Evolutionary conservation across 2,888 invertebrate species (phyloP), one percentile per base, ranked within the genome.

Genomic region (Chymomyza caudatula): DNA sequence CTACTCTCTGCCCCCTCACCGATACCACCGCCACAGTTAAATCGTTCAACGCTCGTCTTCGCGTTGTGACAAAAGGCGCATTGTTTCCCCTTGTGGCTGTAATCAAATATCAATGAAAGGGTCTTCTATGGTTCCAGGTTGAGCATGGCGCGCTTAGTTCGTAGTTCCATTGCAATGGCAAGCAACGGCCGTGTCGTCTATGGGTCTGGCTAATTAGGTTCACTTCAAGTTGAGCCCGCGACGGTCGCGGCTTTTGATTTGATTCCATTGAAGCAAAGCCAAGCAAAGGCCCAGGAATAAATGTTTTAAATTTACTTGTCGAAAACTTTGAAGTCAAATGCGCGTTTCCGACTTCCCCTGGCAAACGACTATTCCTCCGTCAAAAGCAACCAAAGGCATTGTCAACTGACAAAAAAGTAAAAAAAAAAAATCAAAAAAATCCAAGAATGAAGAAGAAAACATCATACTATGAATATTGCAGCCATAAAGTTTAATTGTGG

Each of bases 401-500:
- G 29, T 37, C 29, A 37, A 37, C 29, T 37, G 29, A 37, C 29
- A 37, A 0, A 37, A 37, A 37, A 37, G 11, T 6, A 25, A 25
- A 25, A 25, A 25, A 42, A 53, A n/a, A 13, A 19, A 43, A 51
- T n/a, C 13, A 25, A 37, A 19, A 55, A 59, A 59, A 62, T 67
- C 61, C 43, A 58, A n/a, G n/a, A n/a, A n/a, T 51, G 19, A 55
- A 47, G 47, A 47, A 47, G 15, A 47, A 47, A 47, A 19, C 15
- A 47, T 47, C 17, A 47, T 1, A 72, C 75, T 63, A 68, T 68
- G 72, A 80, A 79, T 83, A 80, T 78, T 71, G 74, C 80, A 83
- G 80, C 82, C 83, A 83, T 80, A 80, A 80, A 80, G 83, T 78
- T 80, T 80, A 80, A 79, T 79, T 79, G 83, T 79, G 80, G 66